A percentile compares a stretch with the other conserved stretches of the same genome.
These are phyloP conservation scores for Rotaria socialis DNA, from an alignment of 2,888 invertebrate species.

Conservation along the genomic window DNA sequence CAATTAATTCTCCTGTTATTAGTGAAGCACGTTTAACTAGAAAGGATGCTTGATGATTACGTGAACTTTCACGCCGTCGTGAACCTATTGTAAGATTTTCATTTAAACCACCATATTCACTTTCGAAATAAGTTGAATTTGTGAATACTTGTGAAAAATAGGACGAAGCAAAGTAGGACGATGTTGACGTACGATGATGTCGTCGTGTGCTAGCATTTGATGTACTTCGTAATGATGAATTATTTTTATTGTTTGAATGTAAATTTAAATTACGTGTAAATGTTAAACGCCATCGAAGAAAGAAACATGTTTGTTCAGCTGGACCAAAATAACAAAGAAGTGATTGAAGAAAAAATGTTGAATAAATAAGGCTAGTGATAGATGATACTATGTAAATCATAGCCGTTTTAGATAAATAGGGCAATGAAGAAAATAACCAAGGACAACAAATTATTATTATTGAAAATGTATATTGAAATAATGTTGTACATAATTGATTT, in stretches of 20 bases:
- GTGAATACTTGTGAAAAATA: conserved; percentile 27
- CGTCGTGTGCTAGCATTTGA: neutral
- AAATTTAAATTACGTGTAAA: neutral
- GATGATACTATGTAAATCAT: neutral
- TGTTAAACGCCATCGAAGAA: neutral
- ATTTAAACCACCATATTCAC: neutral
- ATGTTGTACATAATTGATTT: neutral
- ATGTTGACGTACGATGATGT: conserved; percentile 20
- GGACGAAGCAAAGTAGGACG: conserved; percentile 7
- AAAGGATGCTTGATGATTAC: neutral
- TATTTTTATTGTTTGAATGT: neutral
- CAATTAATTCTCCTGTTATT: conserved; percentile 28
- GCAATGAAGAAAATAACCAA: neutral
- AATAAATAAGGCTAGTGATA: neutral
- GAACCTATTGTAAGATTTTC: neutral
- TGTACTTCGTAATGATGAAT: neutral
- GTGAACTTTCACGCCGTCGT: conserved; percentile 31
- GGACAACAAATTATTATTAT: neutral
- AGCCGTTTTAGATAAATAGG: neutral
- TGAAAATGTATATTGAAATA: conserved; percentile 20
- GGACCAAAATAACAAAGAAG: conserved; percentile 7
- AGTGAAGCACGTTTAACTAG: neutral
- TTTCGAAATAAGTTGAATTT: conserved; percentile 33
- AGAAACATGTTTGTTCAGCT: neutral
- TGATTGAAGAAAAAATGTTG: conserved; percentile 20